phyloP scores from a whole-genome alignment of 2,888 invertebrate genomes.

The Eristalis arbustorum region DNA sequence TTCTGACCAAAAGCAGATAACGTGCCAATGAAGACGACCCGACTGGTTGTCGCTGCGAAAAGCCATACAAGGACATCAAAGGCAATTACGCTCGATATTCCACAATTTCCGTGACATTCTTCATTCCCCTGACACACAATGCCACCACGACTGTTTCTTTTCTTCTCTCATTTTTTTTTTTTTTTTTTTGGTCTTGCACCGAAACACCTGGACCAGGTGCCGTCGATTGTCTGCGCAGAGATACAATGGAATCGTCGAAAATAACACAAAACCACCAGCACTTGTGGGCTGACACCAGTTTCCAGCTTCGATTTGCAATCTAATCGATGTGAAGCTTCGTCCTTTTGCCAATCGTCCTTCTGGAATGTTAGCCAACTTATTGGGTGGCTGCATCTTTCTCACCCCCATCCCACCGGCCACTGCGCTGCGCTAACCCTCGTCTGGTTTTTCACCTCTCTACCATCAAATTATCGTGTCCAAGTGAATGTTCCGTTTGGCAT shows the following conservation, averaged over 20 bases:
- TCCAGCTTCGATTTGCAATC: slow-evolving; percentile 19
- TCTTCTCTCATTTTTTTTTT: too few species aligned
- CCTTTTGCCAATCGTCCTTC: slow-evolving; percentile 39
- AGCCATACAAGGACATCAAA: slow-evolving; percentile 19
- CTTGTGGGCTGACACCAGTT: not conserved
- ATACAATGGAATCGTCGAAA: not conserved
- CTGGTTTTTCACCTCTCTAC: slow-evolving; percentile 46
- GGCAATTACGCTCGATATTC: slow-evolving; percentile 29
- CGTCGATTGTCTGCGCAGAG: not conserved
- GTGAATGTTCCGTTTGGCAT: slow-evolving; percentile 58
- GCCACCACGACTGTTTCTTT: not conserved
- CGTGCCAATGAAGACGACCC: slow-evolving; percentile 32
- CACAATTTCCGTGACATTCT: slow-evolving; percentile 29
- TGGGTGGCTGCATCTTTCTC: not conserved
- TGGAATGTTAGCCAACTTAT: slow-evolving; percentile 15
- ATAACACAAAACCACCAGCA: slow-evolving; percentile 21
- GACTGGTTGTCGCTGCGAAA: slow-evolving; percentile 16
- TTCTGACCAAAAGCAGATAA: slow-evolving; percentile 47
- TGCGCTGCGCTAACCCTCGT: slow-evolving; percentile 5
- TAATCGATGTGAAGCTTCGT: slow-evolving; percentile 41
- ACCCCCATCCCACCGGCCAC: not conserved
- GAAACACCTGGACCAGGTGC: slow-evolving; percentile 57
- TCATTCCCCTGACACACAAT: slow-evolving; percentile 20
- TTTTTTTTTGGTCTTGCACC: not conserved
- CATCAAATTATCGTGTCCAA: slow-evolving; percentile 41